Evolutionary conservation across 1,140 invertebrate species (phyloP).

Genomic region (Ruditapes philippinarum): DNA sequence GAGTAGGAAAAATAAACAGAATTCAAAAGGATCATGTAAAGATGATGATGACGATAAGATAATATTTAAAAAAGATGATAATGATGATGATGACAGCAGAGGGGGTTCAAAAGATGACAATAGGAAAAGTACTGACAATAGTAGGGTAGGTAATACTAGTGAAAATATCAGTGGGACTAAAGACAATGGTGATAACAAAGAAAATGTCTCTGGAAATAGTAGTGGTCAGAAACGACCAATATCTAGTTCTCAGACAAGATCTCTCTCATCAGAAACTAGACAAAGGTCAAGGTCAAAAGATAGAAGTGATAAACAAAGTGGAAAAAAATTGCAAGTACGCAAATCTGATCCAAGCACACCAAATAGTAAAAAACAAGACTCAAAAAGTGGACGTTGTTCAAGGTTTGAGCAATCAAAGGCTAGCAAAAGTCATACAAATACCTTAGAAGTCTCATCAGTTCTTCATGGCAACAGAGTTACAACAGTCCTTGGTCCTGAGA

Average conservation of each 20-base stretch:
- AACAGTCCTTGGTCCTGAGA: conserved; percentile 34
- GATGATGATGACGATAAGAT: background rate
- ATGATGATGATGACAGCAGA: conserved; percentile 50
- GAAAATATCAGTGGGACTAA: background rate
- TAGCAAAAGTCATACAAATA: conserved; percentile 44
- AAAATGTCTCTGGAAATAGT: background rate
- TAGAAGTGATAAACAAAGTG: background rate
- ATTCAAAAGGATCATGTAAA: conserved; percentile 50
- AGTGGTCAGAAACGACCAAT: background rate
- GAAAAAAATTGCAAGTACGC: conserved; percentile 3
- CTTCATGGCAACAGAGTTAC: conserved; percentile 34
- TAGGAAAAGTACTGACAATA: background rate
- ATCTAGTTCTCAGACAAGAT: background rate
- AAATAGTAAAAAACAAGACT: background rate
- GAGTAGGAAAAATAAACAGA: conserved; percentile 34
- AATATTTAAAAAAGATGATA: conserved; percentile 15
- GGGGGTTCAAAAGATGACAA: background rate
- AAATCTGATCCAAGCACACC: background rate
- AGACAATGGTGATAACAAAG: background rate
- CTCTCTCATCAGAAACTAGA: background rate
- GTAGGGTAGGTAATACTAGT: background rate
- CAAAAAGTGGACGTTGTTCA: conserved; percentile 6
- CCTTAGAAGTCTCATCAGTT: conserved; percentile 40
- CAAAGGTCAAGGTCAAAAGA: conserved; percentile 20
- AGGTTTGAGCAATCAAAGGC: conserved; percentile 40